A percentile compares a stretch with the other conserved stretches of the same genome.
These are phyloP conservation scores for Caenorhabditis sulstoni DNA, from an alignment of 2,888 invertebrate species.

Conservation along the genomic window DNA sequence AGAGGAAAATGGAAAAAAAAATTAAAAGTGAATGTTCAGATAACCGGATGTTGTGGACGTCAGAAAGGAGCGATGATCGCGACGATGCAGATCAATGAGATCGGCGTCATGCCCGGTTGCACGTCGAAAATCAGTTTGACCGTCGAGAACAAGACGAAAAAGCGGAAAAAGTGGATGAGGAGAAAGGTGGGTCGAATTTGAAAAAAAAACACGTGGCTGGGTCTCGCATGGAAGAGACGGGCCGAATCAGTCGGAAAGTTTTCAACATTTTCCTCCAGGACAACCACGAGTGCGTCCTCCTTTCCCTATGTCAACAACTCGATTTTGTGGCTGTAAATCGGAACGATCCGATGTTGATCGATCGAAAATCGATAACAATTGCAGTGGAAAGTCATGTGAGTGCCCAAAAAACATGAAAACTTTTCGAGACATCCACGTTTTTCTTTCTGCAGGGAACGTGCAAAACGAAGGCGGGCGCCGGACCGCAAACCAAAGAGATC, in stretches of 20 bases:
- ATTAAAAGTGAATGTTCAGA: conserved; percentile 48
- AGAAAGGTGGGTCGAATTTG: conserved; percentile 42
- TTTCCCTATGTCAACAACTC: conserved; percentile 76
- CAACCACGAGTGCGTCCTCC: conserved; percentile 74
- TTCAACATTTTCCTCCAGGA: too few species aligned
- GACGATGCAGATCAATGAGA: conserved; percentile 70
- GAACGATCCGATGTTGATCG: conserved; percentile 68
- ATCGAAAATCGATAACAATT: conserved; percentile 74
- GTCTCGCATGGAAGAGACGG: too few species aligned
- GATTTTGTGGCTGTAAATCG: conserved; percentile 74
- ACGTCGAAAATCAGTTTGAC: conserved; percentile 61
- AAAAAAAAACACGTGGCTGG: not conserved
- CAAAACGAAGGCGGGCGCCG: conserved; percentile 72
- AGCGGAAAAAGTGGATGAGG: conserved; percentile 66
- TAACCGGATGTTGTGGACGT: conserved; percentile 69
- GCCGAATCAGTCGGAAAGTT: not conserved
- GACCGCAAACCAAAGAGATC: conserved; percentile 76
- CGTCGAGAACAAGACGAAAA: conserved; percentile 74
- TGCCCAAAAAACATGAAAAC: not conserved
- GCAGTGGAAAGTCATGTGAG: conserved; percentile 75
- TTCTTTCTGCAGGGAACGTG: conserved; percentile 73
- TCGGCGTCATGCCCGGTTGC: conserved; percentile 74
- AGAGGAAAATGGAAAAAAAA: too few species aligned
- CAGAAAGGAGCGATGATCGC: conserved; percentile 60
- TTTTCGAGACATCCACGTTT: too few species aligned